Evolutionary conservation across 2,113 vertebrate genomes (phyloP), one percentile per base, ranked within the genome.

Genomic region (Alosa alosa): DNA sequence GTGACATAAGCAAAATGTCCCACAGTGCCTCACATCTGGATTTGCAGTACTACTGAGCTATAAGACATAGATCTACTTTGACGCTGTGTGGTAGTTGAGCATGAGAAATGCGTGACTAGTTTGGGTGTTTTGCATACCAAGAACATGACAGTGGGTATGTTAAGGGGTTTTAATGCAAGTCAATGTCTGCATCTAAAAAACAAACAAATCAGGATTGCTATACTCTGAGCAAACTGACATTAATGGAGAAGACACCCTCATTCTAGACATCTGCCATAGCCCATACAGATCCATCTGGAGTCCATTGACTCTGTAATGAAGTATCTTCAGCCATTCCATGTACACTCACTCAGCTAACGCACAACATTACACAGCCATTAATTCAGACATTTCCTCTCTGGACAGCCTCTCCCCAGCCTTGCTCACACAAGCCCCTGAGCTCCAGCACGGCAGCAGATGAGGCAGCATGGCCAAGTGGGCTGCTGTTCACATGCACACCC

Each of bases 301-400:
- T 39, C 36, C 72, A 78, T 78, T 78, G 72, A 41, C 11, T 78
- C 72, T 17, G 25, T 78, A 78, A 78, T 78, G 72, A 78, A 78
- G 72, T 31, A 39, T 78, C 72, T 15, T 15, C 31, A 39, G 72
- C 72, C 11, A 78, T 78, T 78, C 36, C 72, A 72, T 72, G 36
- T 36, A 31, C 64, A 72, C 64, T 72, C 25, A 31, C 64, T 31
- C 64, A 25, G 13, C 9, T 11, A 72, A 72, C 25, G 13, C 64
- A 36, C 72, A 78, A 78, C 72, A 78, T 36, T 17, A 31, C n/a
- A 11, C 64, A n/a, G 25, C n/a, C 25, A 72, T 72, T 72, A 78
- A 78, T 78, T 78, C 72, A 39, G 72, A 11, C 72, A 78, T 39
- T 41, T 78, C 72, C 72, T 78, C 72, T 39, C 36, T 36, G 3